Evolutionary conservation across 2,113 vertebrate genomes (phyloP), one percentile per base, ranked within the genome.

Genomic region (Gobio gobio): DNA sequence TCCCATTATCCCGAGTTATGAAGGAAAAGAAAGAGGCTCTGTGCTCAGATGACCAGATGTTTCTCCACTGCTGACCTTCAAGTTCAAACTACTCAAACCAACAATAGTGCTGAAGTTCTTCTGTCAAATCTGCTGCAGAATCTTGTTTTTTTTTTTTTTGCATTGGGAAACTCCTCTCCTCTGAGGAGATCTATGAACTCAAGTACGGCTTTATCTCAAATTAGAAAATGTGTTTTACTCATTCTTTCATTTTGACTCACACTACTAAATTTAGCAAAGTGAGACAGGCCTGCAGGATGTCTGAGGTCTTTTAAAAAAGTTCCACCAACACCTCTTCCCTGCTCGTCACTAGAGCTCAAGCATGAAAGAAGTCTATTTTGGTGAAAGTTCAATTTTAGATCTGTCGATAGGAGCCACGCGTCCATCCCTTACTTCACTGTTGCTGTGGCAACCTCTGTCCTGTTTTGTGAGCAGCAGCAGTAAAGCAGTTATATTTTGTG

Each of bases 401-500:
- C 33, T 24, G 70, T 83, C 43, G 63, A 87, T 78, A 78, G 54
- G 24, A 33, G 16, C 73, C 6, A 1, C 16, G 7, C 26, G 54
- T 89, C 83, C 79, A 75, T 86, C 70, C 43, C 47, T 81, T 33
- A 74, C 56, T 85, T 76, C 75, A 83, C 63, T 84, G 94, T 96
- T 94, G 92, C 93, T 90, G 93, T 96, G 93, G 94, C 90, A 96
- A 95, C 94, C 47, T 85, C 0, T 84, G 87, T 45, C 78, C 64
- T 66, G 59, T 80, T 63, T 92, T 93, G 88, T 90, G 85, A 94
- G 93, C 92, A 91, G 90, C 91, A 93, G 93, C 63, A 49, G 20
- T 29, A 70, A 73, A 70, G 63, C 36, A 64, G 66, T 72, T 54
- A 61, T 24, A 51, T n/a, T 36, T 36, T 82, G 45, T 64, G 24